These are phyloP conservation scores for Philaethria dido DNA, from an alignment of 2,888 invertebrate genomes.

Conservation along the genomic window DNA sequence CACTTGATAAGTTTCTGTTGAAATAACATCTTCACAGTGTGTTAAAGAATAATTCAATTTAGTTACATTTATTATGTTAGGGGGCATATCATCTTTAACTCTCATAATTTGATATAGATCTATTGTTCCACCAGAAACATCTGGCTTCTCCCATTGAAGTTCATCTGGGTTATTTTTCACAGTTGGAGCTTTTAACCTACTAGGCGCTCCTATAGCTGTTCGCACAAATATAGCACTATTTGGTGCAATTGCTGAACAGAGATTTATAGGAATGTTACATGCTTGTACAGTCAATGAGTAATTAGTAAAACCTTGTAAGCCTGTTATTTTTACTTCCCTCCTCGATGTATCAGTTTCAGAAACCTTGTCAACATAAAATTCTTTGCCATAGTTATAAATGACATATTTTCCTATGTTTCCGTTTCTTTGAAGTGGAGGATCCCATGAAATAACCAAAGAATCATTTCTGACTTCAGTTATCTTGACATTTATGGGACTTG, in stretches of 20 bases:
- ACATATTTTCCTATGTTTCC: slow-evolving; percentile 88
- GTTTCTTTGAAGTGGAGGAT: slow-evolving; percentile 88
- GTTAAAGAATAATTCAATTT: slow-evolving; percentile 54
- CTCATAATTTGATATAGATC: slow-evolving; percentile 83
- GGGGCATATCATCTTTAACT: slow-evolving; percentile 59
- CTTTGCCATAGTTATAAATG: slow-evolving; percentile 76
- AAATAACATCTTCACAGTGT: slow-evolving; percentile 65
- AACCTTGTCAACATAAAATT: slow-evolving; percentile 56
- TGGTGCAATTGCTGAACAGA: slow-evolving; percentile 83
- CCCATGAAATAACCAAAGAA: slow-evolving; percentile 86
- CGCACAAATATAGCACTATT: slow-evolving; percentile 78
- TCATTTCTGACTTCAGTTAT: slow-evolving; percentile 85
- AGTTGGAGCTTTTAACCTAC: slow-evolving; percentile 63
- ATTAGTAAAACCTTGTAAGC: slow-evolving; percentile 84
- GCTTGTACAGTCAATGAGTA: slow-evolving; percentile 89
- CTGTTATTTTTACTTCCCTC: slow-evolving; percentile 58
- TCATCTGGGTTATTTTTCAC: slow-evolving; percentile 58
- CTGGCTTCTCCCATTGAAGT: slow-evolving; percentile 81
- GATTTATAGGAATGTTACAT: slow-evolving; percentile 84
- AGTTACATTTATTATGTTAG: slow-evolving; percentile 61
- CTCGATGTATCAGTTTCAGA: slow-evolving; percentile 57
- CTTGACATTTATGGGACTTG: slow-evolving; percentile 84
- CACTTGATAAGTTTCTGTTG: slow-evolving; percentile 67
- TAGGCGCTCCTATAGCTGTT: slow-evolving; percentile 86
- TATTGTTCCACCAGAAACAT: slow-evolving; percentile 78